Conservation (phyloP, 1,140 invertebrate genomes). For the Coboldia fuscipes region DNA sequence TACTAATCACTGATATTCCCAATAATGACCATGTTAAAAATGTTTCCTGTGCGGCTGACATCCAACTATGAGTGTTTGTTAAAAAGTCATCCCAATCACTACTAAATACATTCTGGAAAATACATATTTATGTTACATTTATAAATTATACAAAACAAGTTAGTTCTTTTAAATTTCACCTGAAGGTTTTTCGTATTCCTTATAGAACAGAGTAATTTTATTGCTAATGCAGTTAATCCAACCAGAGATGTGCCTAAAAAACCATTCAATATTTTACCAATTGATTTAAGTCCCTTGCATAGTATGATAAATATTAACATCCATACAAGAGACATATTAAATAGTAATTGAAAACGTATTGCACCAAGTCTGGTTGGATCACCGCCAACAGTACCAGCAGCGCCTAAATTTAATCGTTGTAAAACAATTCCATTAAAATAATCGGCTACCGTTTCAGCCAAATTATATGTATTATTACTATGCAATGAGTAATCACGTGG, state of each 20-base stretch:
- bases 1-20: constrained; percentile 63
- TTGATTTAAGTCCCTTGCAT: constrained; percentile 67
- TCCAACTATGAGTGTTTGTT: constrained; percentile 65
- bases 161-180: no score
- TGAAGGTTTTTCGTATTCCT: no score
- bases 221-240: constrained; percentile 6
- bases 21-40: constrained; percentile 78
- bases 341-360: constrained; percentile 34
- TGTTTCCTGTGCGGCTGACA: constrained; percentile 65
- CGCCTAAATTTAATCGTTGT: constrained; percentile 38
- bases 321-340: constrained; percentile 78
- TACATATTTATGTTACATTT: not conserved
- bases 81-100: constrained; percentile 69
- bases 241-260: constrained; percentile 12
- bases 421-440: constrained; percentile 66
- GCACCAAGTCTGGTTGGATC: not conserved
- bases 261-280: constrained; percentile 44
- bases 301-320: constrained; percentile 73
- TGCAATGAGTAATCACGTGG: no score
- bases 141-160: not conserved
- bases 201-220: no score
- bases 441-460: constrained; percentile 56
- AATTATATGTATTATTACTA: constrained; percentile 37
- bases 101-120: constrained; percentile 39
- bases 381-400: constrained; percentile 24